Conservation (phyloP, 2,797 vertebrate genomes). For the Aulostomus chinensis region DNA sequence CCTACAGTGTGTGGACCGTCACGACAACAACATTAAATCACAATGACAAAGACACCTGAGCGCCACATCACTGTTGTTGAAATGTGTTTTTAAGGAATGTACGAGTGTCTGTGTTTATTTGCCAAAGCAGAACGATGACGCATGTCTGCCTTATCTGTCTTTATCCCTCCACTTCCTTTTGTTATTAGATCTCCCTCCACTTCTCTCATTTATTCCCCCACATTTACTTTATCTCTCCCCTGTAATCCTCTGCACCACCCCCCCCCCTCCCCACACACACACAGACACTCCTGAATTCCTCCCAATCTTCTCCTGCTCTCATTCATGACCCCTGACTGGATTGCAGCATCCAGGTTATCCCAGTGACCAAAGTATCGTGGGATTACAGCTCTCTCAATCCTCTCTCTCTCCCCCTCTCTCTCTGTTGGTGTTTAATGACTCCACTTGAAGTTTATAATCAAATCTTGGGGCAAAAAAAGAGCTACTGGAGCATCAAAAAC, state of each 20-base stretch:
- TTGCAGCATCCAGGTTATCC: conserved; percentile 44
- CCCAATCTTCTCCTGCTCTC: conserved; percentile 23
- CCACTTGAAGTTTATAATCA: conserved; percentile 10
- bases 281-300: conserved; percentile 10
- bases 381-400: conserved; percentile 51
- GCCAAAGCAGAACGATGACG: conserved; percentile 27
- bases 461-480: conserved; percentile 3
- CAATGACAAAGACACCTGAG: too few species aligned
- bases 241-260: conserved; percentile 33
- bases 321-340: conserved; percentile 57
- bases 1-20: too few species aligned
- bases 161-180: conserved; percentile 35
- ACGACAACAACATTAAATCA: too few species aligned
- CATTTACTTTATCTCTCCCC: conserved; percentile 26
- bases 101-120: too few species aligned
- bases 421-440: conserved; percentile 35
- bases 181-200: conserved; percentile 29
- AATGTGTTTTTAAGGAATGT: too few species aligned
- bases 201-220: conserved; percentile 21
- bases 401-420: too few species aligned
- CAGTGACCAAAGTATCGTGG: conserved; percentile 43
- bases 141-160: conserved; percentile 30
- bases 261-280: too few species aligned
- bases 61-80: too few species aligned
- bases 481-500: conserved; percentile 3